phyloP scores from a whole-genome alignment of 2,113 vertebrate genomes.

The Cephalopholis sonnerati region DNA sequence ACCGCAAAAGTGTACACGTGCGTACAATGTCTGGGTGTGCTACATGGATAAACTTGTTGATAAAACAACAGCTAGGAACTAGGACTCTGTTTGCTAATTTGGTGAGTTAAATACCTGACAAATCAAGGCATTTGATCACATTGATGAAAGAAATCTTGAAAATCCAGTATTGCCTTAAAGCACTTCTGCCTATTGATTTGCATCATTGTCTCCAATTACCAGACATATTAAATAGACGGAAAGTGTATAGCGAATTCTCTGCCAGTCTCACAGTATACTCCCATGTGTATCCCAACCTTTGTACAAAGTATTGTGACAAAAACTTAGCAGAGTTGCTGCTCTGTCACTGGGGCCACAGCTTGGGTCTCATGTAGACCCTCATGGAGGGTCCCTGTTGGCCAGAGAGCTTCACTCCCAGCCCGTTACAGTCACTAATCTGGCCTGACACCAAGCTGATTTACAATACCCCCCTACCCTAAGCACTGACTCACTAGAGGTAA shows the following conservation, averaged over 20 bases:
- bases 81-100: neutral
- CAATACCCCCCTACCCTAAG: slow-evolving; percentile 76
- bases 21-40: neutral
- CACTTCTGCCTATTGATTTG: slow-evolving; percentile 19
- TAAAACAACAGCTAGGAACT: neutral
- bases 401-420: slow-evolving; percentile 59
- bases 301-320: slow-evolving; percentile 39
- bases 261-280: neutral
- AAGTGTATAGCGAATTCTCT: neutral
- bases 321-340: slow-evolving; percentile 48
- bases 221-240: slow-evolving; percentile 7
- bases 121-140: slow-evolving; percentile 15
- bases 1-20: neutral
- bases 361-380: slow-evolving; percentile 58
- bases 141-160: neutral
- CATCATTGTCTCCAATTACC: slow-evolving; percentile 24
- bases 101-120: slow-evolving; percentile 2
- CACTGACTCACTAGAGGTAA: slow-evolving; percentile 76
- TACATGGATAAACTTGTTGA: neutral
- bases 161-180: slow-evolving; percentile 14
- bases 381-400: slow-evolving; percentile 62
- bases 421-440: slow-evolving; percentile 82
- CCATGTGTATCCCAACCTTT: neutral
- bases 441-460: slow-evolving; percentile 84
- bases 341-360: slow-evolving; percentile 49